Evolutionary conservation across 2,797 vertebrate species (phyloP), one percentile per base, ranked within the genome.

Genomic region (Trichosurus vulpecula): DNA sequence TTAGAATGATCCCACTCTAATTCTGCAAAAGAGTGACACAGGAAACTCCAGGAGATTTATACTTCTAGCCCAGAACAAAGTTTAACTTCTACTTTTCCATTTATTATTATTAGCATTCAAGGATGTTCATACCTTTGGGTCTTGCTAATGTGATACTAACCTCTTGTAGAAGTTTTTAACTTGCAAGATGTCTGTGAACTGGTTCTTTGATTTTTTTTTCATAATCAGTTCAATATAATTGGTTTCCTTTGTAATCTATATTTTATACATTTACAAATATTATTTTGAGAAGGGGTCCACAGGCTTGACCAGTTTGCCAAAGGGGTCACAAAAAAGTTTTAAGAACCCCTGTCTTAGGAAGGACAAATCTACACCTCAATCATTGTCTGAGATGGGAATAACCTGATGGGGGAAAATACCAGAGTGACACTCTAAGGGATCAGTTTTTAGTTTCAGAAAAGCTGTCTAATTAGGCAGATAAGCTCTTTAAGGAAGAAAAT

Each of bases 31-130:
- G 41, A 47, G 74, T 47, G 27, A 27, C 9, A 47, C 47, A 27
- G 41, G 3, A 81, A 41, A 47, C 22, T 81, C 41, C 74, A 81
- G 22, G 22, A 3, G 9, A 81, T 47, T 81, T 81, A 47, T 47
- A 81, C 22, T 41, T 81, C 74, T 47, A 81, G 8, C 0, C 41
- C 41, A 87, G 22, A 51, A 47, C 74, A 87, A 51, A 47, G 10
- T 87, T 87, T 47, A 87, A 56, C 92, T 6, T 30, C 58, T 41
- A 54, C 29, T 57, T 53, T 92, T 54, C 29, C 66, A 94, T 97
- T 96, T 58, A 95, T 56, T 95, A 47, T 91, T 27, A 54, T 95
- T 94, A 95, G 53, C 57, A 95, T 93, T 97, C 91, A 94, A 25
- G 25, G 74, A 89, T 94, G 55, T 91, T 94, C 22, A 27, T 94